These are phyloP conservation scores for Sesamia nonagrioides DNA, from an alignment of 1,140 invertebrate genomes.

Conservation along the genomic window DNA sequence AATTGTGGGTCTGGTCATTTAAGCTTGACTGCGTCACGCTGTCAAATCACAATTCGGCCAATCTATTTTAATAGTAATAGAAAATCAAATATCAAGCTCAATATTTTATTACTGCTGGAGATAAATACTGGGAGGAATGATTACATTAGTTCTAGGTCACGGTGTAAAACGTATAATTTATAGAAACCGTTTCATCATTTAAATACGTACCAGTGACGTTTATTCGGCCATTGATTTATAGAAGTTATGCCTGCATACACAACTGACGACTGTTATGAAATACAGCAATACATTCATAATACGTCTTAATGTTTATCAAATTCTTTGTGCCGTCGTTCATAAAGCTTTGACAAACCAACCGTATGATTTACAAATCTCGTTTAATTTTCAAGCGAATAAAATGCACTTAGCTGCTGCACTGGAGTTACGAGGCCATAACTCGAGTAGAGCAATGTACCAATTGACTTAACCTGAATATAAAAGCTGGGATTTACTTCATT, in stretches of 20 bases:
- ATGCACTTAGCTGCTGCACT: neutral
- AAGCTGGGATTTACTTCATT: neutral
- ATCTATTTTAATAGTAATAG: neutral
- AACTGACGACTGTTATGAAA: neutral
- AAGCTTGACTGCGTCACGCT: slow-evolving; percentile 4
- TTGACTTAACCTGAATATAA: neutral
- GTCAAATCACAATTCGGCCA: slow-evolving; percentile 33
- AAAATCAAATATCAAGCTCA: neutral
- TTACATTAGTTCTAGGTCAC: neutral
- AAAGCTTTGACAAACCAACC: slow-evolving; percentile 21
- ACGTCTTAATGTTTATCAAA: neutral
- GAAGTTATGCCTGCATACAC: neutral
- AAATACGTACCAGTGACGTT: neutral
- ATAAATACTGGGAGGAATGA: neutral
- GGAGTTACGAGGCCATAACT: slow-evolving; percentile 2
- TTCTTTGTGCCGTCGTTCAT: neutral
- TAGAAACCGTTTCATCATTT: neutral
- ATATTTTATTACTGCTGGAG: neutral
- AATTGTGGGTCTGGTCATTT: slow-evolving; percentile 32
- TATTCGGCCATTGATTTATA: neutral
- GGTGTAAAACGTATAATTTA: neutral
- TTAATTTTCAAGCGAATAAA: neutral
- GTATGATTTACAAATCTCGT: neutral
- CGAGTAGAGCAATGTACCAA: neutral
- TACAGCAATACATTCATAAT: slow-evolving; percentile 2